Conservation (phyloP, 2,113 vertebrate species). For the Rhabdornis inornatus region DNA sequence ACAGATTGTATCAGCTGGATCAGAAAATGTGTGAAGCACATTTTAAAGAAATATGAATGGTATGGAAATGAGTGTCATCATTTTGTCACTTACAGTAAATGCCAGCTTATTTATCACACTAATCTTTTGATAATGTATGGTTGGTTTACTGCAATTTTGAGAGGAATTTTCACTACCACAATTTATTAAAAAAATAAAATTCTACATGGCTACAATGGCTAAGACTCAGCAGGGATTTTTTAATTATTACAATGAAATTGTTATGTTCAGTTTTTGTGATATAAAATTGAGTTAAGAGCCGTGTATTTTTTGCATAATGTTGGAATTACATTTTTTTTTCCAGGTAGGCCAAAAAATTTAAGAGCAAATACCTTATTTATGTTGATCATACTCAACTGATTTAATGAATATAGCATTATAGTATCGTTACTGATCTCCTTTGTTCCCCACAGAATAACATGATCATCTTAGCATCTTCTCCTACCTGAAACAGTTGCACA, state of each 20-base stretch:
- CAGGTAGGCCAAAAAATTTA: background rate
- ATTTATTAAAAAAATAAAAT: background rate
- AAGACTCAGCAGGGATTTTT: background rate
- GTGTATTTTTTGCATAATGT: background rate
- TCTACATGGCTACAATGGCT: background rate
- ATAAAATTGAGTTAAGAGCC: background rate
- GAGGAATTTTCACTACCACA: background rate
- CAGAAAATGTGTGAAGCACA: background rate
- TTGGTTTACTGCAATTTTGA: background rate
- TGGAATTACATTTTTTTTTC: background rate
- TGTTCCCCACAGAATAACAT: slow-evolving; percentile 3
- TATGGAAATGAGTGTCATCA: slow-evolving; percentile 33
- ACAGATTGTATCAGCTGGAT: background rate
- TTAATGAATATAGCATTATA: background rate
- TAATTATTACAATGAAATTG: background rate
- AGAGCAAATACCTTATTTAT: background rate
- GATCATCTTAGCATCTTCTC: background rate
- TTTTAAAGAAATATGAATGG: background rate
- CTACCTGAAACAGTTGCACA: background rate
- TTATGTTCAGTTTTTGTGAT: background rate
- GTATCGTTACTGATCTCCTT: background rate
- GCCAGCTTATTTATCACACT: slow-evolving; percentile 5
- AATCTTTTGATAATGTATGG: background rate
- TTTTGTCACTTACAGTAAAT: slow-evolving; percentile 50
- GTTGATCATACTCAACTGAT: background rate